Evolutionary conservation across 2,797 vertebrate species (phyloP).

Genomic region (Allobates femoralis): DNA sequence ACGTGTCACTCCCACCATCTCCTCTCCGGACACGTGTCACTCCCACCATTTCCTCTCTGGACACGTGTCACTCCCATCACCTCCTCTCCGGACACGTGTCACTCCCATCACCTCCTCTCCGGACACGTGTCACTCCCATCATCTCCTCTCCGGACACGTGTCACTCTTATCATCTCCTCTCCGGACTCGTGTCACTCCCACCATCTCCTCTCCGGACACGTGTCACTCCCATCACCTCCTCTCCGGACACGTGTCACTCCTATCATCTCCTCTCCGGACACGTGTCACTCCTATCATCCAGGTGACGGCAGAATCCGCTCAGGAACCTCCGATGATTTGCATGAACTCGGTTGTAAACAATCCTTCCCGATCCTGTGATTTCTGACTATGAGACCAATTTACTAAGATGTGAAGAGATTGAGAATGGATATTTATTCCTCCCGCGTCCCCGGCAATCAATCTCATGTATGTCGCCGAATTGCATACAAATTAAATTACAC

Average conservation of each 20-base stretch:
- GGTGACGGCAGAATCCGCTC: not conserved
- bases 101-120: not conserved
- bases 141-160: not conserved
- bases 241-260: not conserved
- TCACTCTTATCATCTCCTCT: not conserved
- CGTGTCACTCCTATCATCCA: not conserved
- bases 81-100: not conserved
- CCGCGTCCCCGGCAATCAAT: constrained; percentile 28
- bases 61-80: constrained; percentile 1
- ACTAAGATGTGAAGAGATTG: not conserved
- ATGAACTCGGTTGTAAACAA: not conserved
- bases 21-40: not conserved
- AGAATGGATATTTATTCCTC: constrained; percentile 25
- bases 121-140: not conserved
- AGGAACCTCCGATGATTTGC: not conserved
- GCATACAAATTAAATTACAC: constrained; percentile 51
- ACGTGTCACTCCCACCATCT: not conserved
- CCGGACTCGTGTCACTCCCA: not conserved
- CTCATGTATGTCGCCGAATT: constrained; percentile 19
- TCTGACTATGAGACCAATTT: not conserved
- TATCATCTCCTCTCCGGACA: not conserved
- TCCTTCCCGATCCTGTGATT: not conserved
- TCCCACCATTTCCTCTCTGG: not conserved
- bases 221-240: not conserved
- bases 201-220: not conserved